Evolutionary conservation across 1,140 invertebrate genomes (phyloP).

Genomic region (Polypedilum vanderplanki): DNA sequence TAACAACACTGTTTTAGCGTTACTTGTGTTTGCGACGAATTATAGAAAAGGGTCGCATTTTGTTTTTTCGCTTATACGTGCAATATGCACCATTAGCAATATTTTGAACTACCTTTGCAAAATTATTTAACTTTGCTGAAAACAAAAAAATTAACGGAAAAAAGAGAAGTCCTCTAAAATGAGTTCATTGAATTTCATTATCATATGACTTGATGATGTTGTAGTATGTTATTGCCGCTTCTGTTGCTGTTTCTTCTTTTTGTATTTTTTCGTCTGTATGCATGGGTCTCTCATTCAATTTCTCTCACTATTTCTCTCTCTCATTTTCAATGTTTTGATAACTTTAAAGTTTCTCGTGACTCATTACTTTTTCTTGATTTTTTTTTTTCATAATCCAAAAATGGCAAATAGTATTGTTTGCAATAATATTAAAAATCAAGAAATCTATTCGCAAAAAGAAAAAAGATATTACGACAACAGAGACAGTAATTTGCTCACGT

Average conservation of each 20-base stretch:
- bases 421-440: too few relatives aligned
- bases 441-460: too few relatives aligned
- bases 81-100: background rate
- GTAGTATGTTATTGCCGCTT: too few relatives aligned
- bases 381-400: too few relatives aligned
- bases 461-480: too few relatives aligned
- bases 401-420: too few relatives aligned
- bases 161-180: background rate
- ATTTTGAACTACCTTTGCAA: background rate
- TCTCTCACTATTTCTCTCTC: too few relatives aligned
- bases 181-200: constrained; percentile 4
- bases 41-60: background rate
- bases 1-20: too few relatives aligned
- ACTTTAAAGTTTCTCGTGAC: background rate
- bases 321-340: background rate
- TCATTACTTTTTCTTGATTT: background rate
- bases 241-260: background rate
- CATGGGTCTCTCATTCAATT: background rate
- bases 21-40: background rate
- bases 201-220: background rate
- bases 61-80: background rate
- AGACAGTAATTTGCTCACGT: background rate
- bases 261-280: background rate
- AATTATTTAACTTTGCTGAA: too few relatives aligned
- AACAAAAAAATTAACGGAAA: too few relatives aligned